Conservation (phyloP, 2,888 invertebrate species). For the Drosophila setosimentum region DNA sequence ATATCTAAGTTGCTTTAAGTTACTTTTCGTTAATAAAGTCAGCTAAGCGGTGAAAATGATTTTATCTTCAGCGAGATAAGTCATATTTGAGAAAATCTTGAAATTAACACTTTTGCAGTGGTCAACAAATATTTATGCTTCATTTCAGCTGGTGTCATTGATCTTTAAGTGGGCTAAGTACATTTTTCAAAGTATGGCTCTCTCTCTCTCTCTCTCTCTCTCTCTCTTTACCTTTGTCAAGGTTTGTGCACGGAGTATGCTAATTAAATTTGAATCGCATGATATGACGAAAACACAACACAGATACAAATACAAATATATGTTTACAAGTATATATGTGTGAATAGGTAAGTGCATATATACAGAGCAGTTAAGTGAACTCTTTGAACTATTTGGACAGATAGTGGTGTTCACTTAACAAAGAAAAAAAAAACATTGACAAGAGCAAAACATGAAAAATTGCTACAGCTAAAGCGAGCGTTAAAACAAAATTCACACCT, state of each 20-base stretch:
- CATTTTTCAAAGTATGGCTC: constrained; percentile 5
- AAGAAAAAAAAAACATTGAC: constrained; percentile 23
- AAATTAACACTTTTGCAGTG: not conserved
- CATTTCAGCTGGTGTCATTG: constrained; percentile 32
- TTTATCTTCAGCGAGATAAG: not conserved
- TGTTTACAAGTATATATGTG: not conserved
- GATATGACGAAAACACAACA: constrained; percentile 14
- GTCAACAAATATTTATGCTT: not conserved
- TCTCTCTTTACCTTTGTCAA: constrained; percentile 31
- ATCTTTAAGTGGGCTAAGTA: constrained; percentile 17
- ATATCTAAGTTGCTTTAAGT: not conserved
- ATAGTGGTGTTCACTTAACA: not conserved
- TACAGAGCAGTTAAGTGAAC: constrained; percentile 2
- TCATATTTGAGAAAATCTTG: not conserved
- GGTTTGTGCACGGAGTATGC: constrained; percentile 50
- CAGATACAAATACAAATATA: constrained; percentile 1
- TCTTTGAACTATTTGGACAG: constrained; percentile 24
- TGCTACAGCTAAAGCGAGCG: constrained; percentile 23
- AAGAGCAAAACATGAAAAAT: constrained; percentile 27
- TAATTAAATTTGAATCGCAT: constrained; percentile 47
- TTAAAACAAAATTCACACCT: constrained; percentile 54
- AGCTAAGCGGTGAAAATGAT: not conserved
- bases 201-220: constrained; percentile 21
- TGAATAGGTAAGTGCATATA: constrained; percentile 3
- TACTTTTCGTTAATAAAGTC: not conserved